phyloP scores from a whole-genome alignment of 2,888 invertebrate genomes.

The Scaeva pyrastri region DNA sequence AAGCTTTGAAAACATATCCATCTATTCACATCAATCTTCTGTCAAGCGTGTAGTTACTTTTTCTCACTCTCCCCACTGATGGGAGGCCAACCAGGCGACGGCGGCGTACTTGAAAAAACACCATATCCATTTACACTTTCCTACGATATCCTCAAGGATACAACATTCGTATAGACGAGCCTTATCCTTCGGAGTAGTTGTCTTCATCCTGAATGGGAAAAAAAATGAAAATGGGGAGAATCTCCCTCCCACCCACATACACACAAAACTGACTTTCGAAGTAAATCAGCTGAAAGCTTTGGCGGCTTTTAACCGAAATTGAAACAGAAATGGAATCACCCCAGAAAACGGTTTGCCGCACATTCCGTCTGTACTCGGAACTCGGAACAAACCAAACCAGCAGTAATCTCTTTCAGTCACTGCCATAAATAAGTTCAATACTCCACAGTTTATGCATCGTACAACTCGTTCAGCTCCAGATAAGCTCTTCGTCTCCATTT shows the following conservation, averaged over 20 bases:
- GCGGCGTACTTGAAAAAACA: neutral
- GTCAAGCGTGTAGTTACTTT: constrained; percentile 20
- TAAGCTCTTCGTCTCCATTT: constrained; percentile 20
- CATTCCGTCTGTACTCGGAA: neutral
- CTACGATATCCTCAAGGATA: neutral
- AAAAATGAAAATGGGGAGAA: neutral
- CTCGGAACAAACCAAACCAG: neutral
- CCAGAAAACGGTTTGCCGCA: constrained; percentile 1
- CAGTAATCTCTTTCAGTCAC: constrained; percentile 69
- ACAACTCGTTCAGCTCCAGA: constrained; percentile 14
- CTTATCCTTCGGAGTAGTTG: neutral
- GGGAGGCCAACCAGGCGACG: too few relatives aligned
- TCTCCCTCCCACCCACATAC: constrained; percentile 21
- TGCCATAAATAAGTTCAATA: constrained; percentile 75
- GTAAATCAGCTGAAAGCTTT: constrained; percentile 70
- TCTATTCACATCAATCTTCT: constrained; percentile 65
- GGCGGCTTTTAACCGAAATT: constrained; percentile 66
- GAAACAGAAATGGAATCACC: constrained; percentile 26
- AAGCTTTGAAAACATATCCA: constrained; percentile 9
- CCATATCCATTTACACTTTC: constrained; percentile 2
- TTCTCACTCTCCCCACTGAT: neutral
- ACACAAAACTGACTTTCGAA: constrained; percentile 46
- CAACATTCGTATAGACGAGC: neutral
- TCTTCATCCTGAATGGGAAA: neutral
- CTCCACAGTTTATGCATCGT: constrained; percentile 35